Evolutionary conservation across 30 jellyfish, hydroid and myxozoan species (phyloP), one percentile per base, ranked within the genome.

Genomic region (Aurelia sp.): DNA sequence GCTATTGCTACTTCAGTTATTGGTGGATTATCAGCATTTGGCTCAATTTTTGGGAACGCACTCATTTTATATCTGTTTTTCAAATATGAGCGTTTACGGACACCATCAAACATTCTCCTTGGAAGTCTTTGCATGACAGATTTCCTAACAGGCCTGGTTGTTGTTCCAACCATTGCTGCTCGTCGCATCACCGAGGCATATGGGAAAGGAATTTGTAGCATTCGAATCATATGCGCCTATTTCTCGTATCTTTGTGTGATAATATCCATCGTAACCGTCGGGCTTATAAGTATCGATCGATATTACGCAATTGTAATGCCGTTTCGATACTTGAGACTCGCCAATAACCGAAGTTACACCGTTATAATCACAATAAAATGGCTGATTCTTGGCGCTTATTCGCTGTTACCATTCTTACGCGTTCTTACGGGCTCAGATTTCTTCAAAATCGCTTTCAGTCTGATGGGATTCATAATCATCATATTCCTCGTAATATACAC

Each of bases 41-140:
- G 74, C 17, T 67, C 90, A 51, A 81, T 37, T 13, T 20, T 81
- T 23, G 90, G 90, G 15, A 81, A 68, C 55, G 66, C 77, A 7
- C 76, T 81, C 33, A 63, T 81, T 3, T 68, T 81, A 37, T 66
- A 20, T 22, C 83, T 81, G 15, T 52, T 81, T 33, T 37, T 15
- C 17, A 81, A 81, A 57, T 18, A 67, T 63, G 73, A 69, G 33
- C 76, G 90, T 8, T 31, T 81, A 63, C 72, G 78, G 67, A 63
- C 53, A 4, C 90, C 90, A 27, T 81, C 90, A 11, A 81, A 81
- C 59, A 21, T 81, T 20, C 83, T 81, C 21, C 83, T 81, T 13
- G 83, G 90, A 33, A 81, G 78, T n/a, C 83, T 81, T 31, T 81
- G 90, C 68, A 27, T 81, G 33, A 81, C 83, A 12, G 90, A 81